A percentile compares a stretch with the other conserved stretches of the same genome.
phyloP scores from a whole-genome alignment of 2,888 invertebrate species.

The Diarsia brunnea region DNA sequence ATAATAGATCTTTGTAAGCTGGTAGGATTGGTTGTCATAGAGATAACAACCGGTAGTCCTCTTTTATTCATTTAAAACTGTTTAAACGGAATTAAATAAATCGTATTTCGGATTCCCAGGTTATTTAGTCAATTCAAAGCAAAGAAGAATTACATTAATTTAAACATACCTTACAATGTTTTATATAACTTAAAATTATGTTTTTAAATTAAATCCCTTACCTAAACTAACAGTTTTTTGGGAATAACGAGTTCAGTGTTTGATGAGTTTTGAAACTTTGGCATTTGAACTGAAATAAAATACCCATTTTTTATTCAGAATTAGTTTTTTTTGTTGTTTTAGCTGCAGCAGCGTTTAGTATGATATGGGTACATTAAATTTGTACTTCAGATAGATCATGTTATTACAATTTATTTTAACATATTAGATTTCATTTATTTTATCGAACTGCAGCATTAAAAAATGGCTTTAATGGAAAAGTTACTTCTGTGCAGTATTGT shows the following conservation, averaged over 20 bases:
- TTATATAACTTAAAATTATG: constrained; percentile 19
- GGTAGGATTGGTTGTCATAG: not conserved
- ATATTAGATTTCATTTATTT: not conserved
- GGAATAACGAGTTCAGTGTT: constrained; percentile 41
- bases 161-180: constrained; percentile 1
- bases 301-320: constrained; percentile 20
- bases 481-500: not conserved
- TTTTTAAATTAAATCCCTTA: constrained; percentile 39
- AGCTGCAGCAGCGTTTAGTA: not conserved
- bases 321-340: constrained; percentile 5
- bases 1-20: not conserved
- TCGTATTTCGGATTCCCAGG: not conserved
- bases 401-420: too few species aligned
- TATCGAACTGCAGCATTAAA: not conserved
- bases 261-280: constrained; percentile 39
- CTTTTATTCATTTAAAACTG: not conserved
- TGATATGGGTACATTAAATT: constrained; percentile 40
- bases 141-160: not conserved
- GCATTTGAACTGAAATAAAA: constrained; percentile 20
- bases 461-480: not conserved
- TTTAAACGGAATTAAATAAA: not conserved
- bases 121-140: not conserved
- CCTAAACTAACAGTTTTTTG: constrained; percentile 34
- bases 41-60: not conserved
- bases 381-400: constrained; percentile 20